Conservation (phyloP, 2,113 vertebrate genomes). For the Puma concolor region DNA sequence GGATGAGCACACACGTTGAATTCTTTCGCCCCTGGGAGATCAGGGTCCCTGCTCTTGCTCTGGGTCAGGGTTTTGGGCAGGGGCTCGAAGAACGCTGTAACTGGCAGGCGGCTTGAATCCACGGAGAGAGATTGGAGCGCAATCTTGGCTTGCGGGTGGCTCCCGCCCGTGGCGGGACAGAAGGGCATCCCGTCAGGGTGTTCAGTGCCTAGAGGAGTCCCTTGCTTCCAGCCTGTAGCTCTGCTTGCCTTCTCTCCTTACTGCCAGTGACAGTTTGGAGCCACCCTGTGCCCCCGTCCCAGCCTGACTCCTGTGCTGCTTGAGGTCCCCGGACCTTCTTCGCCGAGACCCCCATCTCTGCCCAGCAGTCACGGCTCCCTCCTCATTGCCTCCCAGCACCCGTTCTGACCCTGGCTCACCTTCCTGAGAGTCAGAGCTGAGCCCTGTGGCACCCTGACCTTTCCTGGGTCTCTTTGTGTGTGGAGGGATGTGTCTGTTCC, state of each 20-base stretch:
- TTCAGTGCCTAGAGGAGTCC: fast-evolving
- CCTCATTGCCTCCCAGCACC: neutral
- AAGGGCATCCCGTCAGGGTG: neutral
- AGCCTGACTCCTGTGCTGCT: neutral
- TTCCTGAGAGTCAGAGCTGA: neutral
- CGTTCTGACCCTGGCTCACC: neutral
- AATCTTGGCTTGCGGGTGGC: neutral
- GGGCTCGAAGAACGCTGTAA: too few relatives aligned
- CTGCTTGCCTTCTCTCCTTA: neutral
- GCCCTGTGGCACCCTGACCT: neutral
- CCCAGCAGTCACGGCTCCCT: too few relatives aligned
- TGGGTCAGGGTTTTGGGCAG: neutral
- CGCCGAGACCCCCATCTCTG: fast-evolving
- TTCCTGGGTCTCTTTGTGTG: neutral
- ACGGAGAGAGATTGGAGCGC: fast-evolving
- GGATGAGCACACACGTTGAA: fast-evolving
- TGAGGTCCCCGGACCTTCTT: neutral
- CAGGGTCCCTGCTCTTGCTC: fast-evolving
- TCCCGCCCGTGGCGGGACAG: neutral
- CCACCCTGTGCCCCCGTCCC: fast-evolving
- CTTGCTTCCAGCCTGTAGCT: neutral
- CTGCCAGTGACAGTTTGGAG: too few relatives aligned
- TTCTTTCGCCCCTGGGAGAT: neutral
- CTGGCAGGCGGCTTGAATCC: too few relatives aligned
- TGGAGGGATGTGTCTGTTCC: neutral